Evolutionary conservation across 2,113 vertebrate genomes (phyloP).

Genomic region (Saccopteryx bilineata): DNA sequence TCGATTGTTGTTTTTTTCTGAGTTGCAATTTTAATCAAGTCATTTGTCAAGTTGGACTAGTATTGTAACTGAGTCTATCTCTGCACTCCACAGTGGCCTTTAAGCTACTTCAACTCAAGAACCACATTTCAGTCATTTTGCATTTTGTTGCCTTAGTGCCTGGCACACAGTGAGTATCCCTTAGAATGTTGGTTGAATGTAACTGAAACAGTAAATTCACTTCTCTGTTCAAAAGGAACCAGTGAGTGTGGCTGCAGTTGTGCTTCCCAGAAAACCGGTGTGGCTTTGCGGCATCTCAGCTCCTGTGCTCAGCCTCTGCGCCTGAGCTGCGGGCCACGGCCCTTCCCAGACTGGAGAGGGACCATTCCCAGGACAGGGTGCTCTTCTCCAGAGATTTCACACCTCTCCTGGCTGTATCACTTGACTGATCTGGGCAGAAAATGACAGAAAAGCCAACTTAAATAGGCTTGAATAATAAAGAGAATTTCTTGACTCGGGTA

Average conservation of each 20-base stretch:
- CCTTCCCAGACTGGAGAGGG: background rate
- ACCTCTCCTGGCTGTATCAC: background rate
- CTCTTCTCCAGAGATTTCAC: background rate
- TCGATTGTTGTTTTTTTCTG: background rate
- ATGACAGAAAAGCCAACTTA: constrained; percentile 21
- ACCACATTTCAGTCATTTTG: background rate
- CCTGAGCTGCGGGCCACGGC: background rate
- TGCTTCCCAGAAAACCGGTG: background rate
- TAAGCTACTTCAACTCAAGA: background rate
- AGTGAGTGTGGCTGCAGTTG: background rate
- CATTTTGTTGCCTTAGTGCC: background rate
- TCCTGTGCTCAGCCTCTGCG: background rate
- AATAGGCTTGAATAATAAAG: background rate
- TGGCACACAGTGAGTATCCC: background rate
- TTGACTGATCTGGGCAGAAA: background rate
- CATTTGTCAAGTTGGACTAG: background rate
- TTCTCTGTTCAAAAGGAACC: background rate
- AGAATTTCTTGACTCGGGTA: background rate
- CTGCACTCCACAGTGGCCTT: background rate
- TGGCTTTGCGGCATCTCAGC: background rate
- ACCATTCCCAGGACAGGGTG: background rate
- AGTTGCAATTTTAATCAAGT: background rate
- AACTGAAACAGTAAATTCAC: constrained; percentile 11
- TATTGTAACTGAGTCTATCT: background rate
- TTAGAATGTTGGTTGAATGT: background rate